Base-by-base conservation (phyloP, 2,888 invertebrate genomes). In the Charanyca ferruginea region DNA sequence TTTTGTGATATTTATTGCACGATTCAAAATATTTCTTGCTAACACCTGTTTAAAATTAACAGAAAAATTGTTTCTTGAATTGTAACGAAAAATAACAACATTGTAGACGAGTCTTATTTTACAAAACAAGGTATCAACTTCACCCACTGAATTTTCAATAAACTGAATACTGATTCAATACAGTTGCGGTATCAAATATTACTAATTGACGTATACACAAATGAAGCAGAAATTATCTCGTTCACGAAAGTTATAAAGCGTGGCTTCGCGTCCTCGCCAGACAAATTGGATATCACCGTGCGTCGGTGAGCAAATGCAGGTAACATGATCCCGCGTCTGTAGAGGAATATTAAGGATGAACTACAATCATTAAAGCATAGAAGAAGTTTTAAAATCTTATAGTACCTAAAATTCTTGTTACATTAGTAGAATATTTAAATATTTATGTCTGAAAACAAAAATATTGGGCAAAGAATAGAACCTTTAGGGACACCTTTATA, bases 211-310 rank as follows among this genome's bases (percentile, higher is more conserved):
- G 20, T 66, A 78, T 38, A 64, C 57, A 60, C 25, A 77, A 52
- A 78, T 76, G 53, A 51, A 63, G 60, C 59, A 67, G 78, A 78
- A 75, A 73, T 66, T 73, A 77, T 73, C 53, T 22, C 18, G 59
- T 65, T 61, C 57, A 18, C 47, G 54, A 55, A 79, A 79, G 75
- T 77, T 75, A 69, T 73, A 76, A 75, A 79, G 70, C 69, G 73
- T 78, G 80, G 81, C 77, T 81, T 80, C 79, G 61, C 73, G 80
- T 87, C 84, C 85, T 87, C 84, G 87, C 87, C 89, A 90, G 89
- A 88, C 88, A 90, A 90, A 90, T 88, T 76, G 85, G 87, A 90
- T 90, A 86, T 74, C 74, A 83, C 79, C 69, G 81, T 83, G 81
- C 85, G 81, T 85, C 83, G 69, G 79, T 77, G 86, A 84, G 85